These are phyloP conservation scores for Globicephala melas DNA, from an alignment of 2,113 vertebrate genomes.

Conservation along the genomic window DNA sequence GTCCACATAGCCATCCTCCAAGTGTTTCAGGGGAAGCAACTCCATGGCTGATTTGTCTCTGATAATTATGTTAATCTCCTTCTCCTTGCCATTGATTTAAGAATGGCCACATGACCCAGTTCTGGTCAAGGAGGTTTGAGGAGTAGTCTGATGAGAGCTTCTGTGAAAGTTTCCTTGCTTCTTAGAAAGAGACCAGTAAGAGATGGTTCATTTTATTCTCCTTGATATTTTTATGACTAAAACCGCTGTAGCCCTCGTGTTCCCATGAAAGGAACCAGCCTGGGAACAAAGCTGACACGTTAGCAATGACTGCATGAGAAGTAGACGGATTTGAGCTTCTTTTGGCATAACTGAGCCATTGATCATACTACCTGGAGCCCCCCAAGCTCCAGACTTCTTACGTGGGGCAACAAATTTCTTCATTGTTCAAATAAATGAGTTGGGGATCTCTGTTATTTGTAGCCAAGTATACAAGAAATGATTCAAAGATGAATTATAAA, in stretches of 20 bases:
- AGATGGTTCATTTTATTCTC: constrained; percentile 1
- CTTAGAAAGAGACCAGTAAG: background rate
- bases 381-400: background rate
- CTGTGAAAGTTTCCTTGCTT: background rate
- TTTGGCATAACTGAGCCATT: background rate
- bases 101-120: background rate
- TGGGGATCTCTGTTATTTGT: background rate
- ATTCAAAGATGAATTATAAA: background rate
- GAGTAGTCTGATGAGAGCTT: background rate
- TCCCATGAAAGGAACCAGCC: background rate
- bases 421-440: constrained; percentile 34
- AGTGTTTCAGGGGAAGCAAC: background rate
- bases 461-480: background rate
- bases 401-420: background rate
- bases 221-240: constrained; percentile 33
- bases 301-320: background rate
- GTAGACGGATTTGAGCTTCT: background rate
- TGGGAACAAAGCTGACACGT: background rate
- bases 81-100: background rate
- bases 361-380: background rate
- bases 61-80: background rate
- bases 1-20: background rate
- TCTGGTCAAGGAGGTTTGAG: background rate
- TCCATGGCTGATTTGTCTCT: background rate
- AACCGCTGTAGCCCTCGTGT: background rate